phyloP scores from a whole-genome alignment of 2,113 vertebrate genomes.

The Paratilapia polleni region DNA sequence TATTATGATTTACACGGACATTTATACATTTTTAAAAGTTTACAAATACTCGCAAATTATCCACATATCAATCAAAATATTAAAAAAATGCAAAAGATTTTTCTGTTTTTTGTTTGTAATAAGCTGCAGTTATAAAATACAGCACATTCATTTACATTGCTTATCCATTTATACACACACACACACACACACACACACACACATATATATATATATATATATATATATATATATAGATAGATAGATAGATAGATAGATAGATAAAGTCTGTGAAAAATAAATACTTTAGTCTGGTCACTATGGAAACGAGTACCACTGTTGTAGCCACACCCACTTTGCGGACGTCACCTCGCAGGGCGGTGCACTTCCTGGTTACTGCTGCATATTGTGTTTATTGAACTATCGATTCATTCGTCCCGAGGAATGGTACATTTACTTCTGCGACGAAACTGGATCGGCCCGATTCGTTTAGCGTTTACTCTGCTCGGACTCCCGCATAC shows the following conservation, averaged over 20 bases:
- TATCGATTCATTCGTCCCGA: neutral
- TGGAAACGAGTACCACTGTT: constrained; percentile 36
- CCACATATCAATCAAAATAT: neutral
- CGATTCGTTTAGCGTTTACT: constrained; percentile 68
- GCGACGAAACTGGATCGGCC: constrained; percentile 36
- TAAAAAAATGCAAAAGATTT: neutral
- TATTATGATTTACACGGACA: neutral
- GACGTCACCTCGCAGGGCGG: constrained; percentile 37
- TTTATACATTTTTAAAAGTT: neutral
- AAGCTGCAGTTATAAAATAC: neutral
- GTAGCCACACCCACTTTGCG: constrained; percentile 14
- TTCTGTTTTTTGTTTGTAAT: neutral
- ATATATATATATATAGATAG: too few relatives aligned
- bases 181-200: too few relatives aligned
- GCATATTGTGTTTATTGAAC: constrained; percentile 7
- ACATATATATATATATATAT: too few relatives aligned
- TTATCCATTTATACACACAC: too few relatives aligned
- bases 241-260: too few relatives aligned
- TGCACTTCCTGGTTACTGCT: constrained; percentile 66
- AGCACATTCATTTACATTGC: neutral
- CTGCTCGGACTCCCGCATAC: constrained; percentile 66
- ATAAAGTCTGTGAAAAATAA: too few relatives aligned
- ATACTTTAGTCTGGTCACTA: neutral
- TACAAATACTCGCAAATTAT: neutral
- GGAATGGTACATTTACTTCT: constrained; percentile 60